These are phyloP conservation scores for Temnopleurus reevesii DNA, from an alignment of 53 echinoderm and acorn worm species.

Conservation along the genomic window DNA sequence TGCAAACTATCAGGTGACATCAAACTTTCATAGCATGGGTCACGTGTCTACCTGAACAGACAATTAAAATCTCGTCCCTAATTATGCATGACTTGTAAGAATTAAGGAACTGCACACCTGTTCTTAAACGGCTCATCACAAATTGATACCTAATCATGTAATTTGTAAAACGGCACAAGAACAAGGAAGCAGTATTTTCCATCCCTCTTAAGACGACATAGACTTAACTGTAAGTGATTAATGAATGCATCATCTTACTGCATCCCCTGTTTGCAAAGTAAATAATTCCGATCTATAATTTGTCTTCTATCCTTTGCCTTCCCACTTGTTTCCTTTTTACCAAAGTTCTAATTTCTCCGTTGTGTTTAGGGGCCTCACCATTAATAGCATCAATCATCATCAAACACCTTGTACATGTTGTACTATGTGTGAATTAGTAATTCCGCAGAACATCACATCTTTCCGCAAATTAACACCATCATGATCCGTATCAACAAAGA, in stretches of 20 bases:
- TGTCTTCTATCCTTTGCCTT: neutral
- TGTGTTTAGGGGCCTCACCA: neutral
- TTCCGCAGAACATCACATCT: no score
- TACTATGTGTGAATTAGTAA: no score
- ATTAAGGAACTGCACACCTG: neutral
- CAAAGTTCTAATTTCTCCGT: no score
- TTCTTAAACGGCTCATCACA: constrained; percentile 1
- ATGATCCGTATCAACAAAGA: no score
- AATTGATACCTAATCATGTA: neutral
- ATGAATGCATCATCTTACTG: constrained; percentile 19
- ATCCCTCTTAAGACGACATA: neutral
- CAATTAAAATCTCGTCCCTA: neutral
- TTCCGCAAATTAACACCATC: no score
- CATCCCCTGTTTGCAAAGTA: neutral
- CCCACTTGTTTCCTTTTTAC: neutral
- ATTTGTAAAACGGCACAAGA: neutral
- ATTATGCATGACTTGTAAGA: neutral
- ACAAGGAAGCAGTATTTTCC: neutral
- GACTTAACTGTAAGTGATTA: neutral
- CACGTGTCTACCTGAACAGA: neutral
- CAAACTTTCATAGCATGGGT: neutral
- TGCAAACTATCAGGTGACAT: neutral
- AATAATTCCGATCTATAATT: constrained; percentile 9
- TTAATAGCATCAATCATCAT: no score
- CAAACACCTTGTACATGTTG: no score